Evolutionary conservation across 1,140 invertebrate species (phyloP), one percentile per base, ranked within the genome.

Genomic region (Samia ricini): DNA sequence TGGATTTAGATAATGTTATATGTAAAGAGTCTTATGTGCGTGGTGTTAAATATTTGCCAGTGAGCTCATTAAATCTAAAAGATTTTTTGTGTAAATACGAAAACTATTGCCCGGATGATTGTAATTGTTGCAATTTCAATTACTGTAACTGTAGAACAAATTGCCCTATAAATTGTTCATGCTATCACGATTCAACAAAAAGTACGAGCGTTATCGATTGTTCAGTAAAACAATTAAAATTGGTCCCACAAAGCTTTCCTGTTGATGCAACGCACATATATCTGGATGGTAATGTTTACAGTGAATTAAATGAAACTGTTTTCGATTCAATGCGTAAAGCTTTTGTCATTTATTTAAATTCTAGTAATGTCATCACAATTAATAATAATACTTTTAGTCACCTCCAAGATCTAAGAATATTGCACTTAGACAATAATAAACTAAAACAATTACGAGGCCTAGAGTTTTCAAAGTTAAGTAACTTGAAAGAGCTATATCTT

Each of bases 221-320:
- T 77, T 89, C 91, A 92, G 94, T 71, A 90, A 93, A 94, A 66
- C 93, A 95, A 70, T 92, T 93, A 56, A 85, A 91, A 55, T 90
- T 93, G 51, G 93, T 97, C 54, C 97, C 97, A 0, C 88, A 92
- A 4, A 92, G 94, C 42, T 94, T 98, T 71, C 97, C 97, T 0
- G 95, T 96, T 93, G 96, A 97, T 81, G 95, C 96, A 0, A 98
- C 96, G n/a, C 95, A 97, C 82, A 93, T 98, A 12, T 98, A 97
- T 84, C 85, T 98, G 64, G 97, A 98, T 83, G 96, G 96, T 48
- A 93, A 96, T 78, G 76, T 79, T 67, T 94, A 98, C 66, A 93
- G 92, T 52, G 93, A 95, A 76, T 80, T 98, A 54, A 94, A 96
- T 70, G 95, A 95, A 77, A 94, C 96, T 77, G 93, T 95, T 59